Percentiles rank a stretch among this genome's conserved stretches.
Conservation (phyloP, 2,797 vertebrate species). For the Nyctalus aviator region DNA sequence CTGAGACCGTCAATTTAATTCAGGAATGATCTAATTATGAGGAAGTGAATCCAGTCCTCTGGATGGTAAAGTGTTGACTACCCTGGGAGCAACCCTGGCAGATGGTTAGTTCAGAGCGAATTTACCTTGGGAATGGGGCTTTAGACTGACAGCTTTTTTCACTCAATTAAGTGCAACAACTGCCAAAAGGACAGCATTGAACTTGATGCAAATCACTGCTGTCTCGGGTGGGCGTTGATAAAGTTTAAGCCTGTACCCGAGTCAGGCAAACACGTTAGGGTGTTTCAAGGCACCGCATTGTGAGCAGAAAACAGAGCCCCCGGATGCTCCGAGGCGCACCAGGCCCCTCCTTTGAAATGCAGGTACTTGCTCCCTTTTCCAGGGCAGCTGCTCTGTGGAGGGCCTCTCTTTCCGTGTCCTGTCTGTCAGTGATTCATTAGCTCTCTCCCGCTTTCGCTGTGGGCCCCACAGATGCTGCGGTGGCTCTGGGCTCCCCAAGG, state of each 20-base stretch:
- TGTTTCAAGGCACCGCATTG: constrained; percentile 63
- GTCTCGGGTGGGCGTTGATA: constrained; percentile 71
- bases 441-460: constrained; percentile 44
- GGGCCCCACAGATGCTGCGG: background rate
- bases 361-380: constrained; percentile 73
- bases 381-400: constrained; percentile 76
- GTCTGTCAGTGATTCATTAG: constrained; percentile 77
- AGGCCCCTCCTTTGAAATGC: background rate
- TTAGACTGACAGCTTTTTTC: constrained; percentile 90
- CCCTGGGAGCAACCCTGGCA: constrained; percentile 88
- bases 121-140: constrained; percentile 88
- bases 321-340: background rate
- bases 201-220: constrained; percentile 86
- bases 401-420: constrained; percentile 74
- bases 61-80: constrained; percentile 84
- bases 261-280: constrained; percentile 83
- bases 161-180: constrained; percentile 89
- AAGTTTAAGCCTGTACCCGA: constrained; percentile 85
- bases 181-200: constrained; percentile 86
- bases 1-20: constrained; percentile 86
- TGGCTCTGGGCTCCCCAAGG: background rate
- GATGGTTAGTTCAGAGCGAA: constrained; percentile 89
- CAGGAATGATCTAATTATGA: constrained; percentile 87
- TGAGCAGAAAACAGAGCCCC: background rate
- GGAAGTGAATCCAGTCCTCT: constrained; percentile 83